Evolutionary conservation across 2,888 invertebrate species (phyloP).

Genomic region (Drosophila kambysellisi): DNA sequence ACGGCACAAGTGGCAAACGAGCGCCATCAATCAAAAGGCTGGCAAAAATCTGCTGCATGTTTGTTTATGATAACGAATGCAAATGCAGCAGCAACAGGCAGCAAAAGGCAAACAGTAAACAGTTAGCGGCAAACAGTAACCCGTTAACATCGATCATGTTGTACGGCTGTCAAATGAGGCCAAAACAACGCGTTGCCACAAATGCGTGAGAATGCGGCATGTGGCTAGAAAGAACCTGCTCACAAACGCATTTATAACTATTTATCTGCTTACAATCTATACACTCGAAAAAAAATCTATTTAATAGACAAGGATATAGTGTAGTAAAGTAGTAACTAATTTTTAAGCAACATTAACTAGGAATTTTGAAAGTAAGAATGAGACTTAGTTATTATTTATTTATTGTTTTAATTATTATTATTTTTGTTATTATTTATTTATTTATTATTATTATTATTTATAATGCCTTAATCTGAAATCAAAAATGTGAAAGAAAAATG

Average conservation of each 20-base stretch:
- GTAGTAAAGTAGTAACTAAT: too few species aligned
- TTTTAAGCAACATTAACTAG: background rate
- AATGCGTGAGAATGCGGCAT: constrained; percentile 69
- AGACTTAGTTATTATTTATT: background rate
- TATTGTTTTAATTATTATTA: too few species aligned
- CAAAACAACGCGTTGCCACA: constrained; percentile 27
- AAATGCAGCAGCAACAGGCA: constrained; percentile 51
- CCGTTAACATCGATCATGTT: constrained; percentile 70
- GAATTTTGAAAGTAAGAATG: background rate
- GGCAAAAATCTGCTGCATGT: constrained; percentile 42
- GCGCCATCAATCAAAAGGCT: constrained; percentile 55
- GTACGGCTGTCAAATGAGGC: constrained; percentile 72
- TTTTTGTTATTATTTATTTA: too few species aligned
- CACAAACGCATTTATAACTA: constrained; percentile 33
- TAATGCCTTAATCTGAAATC: too few species aligned
- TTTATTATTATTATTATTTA: too few species aligned
- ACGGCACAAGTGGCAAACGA: background rate
- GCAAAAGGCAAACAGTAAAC: constrained; percentile 21
- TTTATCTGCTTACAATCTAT: constrained; percentile 44
- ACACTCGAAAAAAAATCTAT: background rate
- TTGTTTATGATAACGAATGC: constrained; percentile 73
- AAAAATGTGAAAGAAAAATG: too few species aligned
- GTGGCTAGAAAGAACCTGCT: constrained; percentile 40
- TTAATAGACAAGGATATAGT: background rate
- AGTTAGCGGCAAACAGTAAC: constrained; percentile 44